Evolutionary conservation across 2,113 vertebrate genomes (phyloP).

Genomic region (Oncorhynchus mykiss): DNA sequence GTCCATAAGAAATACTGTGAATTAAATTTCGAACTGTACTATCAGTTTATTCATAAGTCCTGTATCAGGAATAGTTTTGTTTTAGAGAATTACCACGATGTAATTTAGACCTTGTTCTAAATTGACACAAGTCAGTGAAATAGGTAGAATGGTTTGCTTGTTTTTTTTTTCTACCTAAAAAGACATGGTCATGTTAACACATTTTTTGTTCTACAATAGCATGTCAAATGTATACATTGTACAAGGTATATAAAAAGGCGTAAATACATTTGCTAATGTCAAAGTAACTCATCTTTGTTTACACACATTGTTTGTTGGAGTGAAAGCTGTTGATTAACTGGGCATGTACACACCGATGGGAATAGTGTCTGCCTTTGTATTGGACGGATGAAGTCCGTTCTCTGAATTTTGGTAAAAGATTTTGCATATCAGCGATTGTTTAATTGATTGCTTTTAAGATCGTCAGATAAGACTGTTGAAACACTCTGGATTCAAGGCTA

Average conservation of each 20-base stretch:
- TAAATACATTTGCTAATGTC: conserved; percentile 73
- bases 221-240: conserved; percentile 94
- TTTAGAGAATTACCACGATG: conserved; percentile 50
- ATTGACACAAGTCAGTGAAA: conserved; percentile 33
- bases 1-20: conserved; percentile 81
- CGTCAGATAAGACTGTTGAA: background rate
- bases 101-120: conserved; percentile 65
- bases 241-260: conserved; percentile 71
- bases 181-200: conserved; percentile 54
- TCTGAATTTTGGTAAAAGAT: background rate
- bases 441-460: background rate
- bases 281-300: conserved; percentile 63
- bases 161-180: conserved; percentile 65
- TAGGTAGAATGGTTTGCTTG: conserved; percentile 26
- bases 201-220: conserved; percentile 90
- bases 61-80: conserved; percentile 75
- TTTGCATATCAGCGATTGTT: background rate
- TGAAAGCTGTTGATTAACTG: conserved; percentile 18
- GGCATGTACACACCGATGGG: conserved; percentile 30
- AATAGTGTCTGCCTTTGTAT: conserved; percentile 56
- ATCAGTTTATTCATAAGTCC: conserved; percentile 76
- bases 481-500: background rate
- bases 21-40: conserved; percentile 84
- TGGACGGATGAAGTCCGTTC: conserved; percentile 8
- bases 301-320: conserved; percentile 41